These are phyloP conservation scores for Cranoglanis bouderius DNA, from an alignment of 2,113 vertebrate genomes.

Conservation along the genomic window DNA sequence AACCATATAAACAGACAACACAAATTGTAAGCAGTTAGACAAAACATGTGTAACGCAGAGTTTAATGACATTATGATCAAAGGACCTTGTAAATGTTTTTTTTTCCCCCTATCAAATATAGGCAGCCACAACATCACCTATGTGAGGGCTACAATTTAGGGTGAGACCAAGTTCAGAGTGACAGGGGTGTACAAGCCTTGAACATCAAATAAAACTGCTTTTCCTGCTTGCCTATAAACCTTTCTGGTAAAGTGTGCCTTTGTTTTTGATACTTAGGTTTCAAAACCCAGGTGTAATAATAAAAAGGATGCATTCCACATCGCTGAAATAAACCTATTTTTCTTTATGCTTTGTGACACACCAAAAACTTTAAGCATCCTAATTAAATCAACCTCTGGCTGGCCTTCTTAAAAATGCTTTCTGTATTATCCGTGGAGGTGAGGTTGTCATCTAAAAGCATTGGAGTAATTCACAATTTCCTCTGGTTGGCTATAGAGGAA, in stretches of 20 bases:
- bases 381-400: constrained; percentile 15
- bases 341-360: background rate
- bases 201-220: background rate
- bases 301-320: background rate
- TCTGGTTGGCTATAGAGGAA: background rate
- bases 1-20: background rate
- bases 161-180: background rate
- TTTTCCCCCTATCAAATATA: background rate
- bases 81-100: background rate
- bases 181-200: background rate
- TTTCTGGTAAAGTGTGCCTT: background rate
- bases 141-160: background rate
- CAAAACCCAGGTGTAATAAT: background rate
- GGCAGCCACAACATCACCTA: background rate
- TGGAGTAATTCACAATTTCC: constrained; percentile 10
- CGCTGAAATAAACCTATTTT: background rate
- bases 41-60: background rate
- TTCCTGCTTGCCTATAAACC: background rate
- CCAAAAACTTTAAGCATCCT: background rate
- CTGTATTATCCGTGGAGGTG: background rate
- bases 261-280: background rate
- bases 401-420: constrained; percentile 15
- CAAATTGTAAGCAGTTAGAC: background rate
- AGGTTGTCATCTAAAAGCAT: background rate
- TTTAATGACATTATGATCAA: background rate